Base-by-base conservation (phyloP, 2,113 vertebrate genomes). In the Corydoras sp. region DNA sequence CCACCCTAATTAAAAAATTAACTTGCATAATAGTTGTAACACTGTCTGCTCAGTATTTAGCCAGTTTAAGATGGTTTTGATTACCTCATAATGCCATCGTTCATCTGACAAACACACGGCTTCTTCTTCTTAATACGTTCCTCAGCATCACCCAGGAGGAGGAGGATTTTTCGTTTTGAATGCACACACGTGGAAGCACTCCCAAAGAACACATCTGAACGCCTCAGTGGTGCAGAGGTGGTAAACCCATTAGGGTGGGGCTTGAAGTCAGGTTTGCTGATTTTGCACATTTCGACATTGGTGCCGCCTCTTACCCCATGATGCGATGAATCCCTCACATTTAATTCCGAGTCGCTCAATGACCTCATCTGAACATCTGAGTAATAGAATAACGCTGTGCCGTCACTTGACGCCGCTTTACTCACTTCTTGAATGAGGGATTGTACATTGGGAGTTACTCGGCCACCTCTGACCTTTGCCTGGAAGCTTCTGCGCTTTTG, bases 151-250 rank as follows among this genome's bases (percentile, higher is more conserved):
- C 62, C 68, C 59, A 68, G 76, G 0, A 76, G 72, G 0, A 76
- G 72, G 13, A 72, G 62, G 15, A 74, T 48, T 77, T 89, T 91
- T 68, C 89, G 86, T 76, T 91, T 91, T 66, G 73, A 69, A 3
- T 81, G 60, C 13, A 71, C 71, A 13, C 56, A 43, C 9, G 78
- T 49, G 65, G 77, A 18, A 13, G 63, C 48, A 0, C 63, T 74
- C 35, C 58, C 60, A 1, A 62, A 58, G 3, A 79, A 73, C 48
- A 6, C 79, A 0, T 66, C 65, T 54, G 62, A 30, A 35, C 67
- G 62, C 54, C 50, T 68, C 64, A 49, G 14, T 0, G 56, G 51
- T 15, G 69, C 64, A 32, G n/a, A 9, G 14, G 69, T 77, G 50
- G 12, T 43, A 31, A 54, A 62, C 68, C 48, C 65, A 10, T 30